Evolutionary conservation across 23 tunicate genomes (phyloP).

Genomic region (Halocynthia roretzi): DNA sequence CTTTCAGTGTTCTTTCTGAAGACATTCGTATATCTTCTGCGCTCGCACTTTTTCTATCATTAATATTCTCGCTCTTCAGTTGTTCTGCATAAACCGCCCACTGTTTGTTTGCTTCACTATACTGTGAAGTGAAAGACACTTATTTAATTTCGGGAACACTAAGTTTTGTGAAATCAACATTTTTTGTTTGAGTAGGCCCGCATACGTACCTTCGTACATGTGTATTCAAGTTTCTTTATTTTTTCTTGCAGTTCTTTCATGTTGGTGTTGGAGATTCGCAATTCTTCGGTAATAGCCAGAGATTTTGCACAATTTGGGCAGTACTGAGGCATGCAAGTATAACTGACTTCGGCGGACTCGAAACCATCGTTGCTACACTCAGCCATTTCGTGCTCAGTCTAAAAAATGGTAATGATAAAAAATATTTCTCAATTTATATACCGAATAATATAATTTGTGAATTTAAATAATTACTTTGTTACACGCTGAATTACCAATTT

Average conservation of each 20-base stretch:
- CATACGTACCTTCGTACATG: not conserved
- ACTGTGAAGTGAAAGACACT: not conserved
- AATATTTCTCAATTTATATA: no score
- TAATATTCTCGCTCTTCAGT: not conserved
- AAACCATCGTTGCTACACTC: not conserved
- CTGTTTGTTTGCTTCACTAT: conserved; percentile 5
- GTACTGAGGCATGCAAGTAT: not conserved
- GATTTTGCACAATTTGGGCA: not conserved
- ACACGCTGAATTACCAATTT: not conserved
- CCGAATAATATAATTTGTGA: no score
- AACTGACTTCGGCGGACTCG: not conserved
- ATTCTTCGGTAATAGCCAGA: not conserved
- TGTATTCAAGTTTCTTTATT: not conserved
- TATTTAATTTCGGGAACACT: not conserved
- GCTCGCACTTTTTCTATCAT: not conserved
- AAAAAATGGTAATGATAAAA: not conserved
- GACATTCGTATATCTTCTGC: conserved; percentile 8
- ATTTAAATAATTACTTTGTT: not conserved
- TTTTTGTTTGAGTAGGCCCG: not conserved
- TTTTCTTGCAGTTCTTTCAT: not conserved
- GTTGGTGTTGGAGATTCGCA: not conserved
- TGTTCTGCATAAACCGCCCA: conserved; percentile 5
- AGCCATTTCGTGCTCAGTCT: no score
- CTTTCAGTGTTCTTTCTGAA: not conserved
- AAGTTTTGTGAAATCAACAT: not conserved